Percentiles rank a stretch among this genome's conserved stretches.
phyloP scores from a whole-genome alignment of 2,888 invertebrate species.

The Shargacucullia verbasci region DNA sequence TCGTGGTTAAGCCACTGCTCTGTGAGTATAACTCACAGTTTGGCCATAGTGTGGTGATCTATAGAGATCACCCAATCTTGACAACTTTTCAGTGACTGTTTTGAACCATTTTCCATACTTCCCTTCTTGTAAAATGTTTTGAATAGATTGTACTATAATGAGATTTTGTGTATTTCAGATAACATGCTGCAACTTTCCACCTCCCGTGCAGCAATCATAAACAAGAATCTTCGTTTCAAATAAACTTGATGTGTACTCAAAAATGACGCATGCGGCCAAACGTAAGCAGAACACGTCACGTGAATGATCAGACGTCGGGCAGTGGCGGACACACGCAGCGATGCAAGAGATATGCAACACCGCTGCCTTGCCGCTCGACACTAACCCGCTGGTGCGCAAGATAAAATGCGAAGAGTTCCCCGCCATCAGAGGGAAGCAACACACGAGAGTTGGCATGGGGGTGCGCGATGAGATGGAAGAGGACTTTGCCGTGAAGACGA shows the following conservation, averaged over 20 bases:
- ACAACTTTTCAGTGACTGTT: too few species aligned
- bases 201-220: constrained; percentile 56
- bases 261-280: constrained; percentile 81
- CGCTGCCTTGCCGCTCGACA: constrained; percentile 87
- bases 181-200: constrained; percentile 66
- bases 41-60: too few species aligned
- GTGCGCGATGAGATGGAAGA: constrained; percentile 90
- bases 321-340: constrained; percentile 78
- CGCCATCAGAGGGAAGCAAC: constrained; percentile 82
- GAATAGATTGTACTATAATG: constrained; percentile 4
- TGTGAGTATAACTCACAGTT: too few species aligned
- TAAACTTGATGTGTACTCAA: constrained; percentile 67
- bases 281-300: constrained; percentile 75
- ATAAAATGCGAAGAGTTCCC: constrained; percentile 89
- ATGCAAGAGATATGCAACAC: constrained; percentile 90
- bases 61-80: too few species aligned
- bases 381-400: constrained; percentile 86
- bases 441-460: constrained; percentile 84
- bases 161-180: constrained; percentile 69
- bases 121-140: too few species aligned
- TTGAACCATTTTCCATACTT: too few species aligned
- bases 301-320: constrained; percentile 77
- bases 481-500: constrained; percentile 91
- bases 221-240: constrained; percentile 45
- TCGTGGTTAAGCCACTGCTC: too few species aligned